Base-by-base conservation (phyloP, 2,797 vertebrate species). In the Macropodus opercularis region DNA sequence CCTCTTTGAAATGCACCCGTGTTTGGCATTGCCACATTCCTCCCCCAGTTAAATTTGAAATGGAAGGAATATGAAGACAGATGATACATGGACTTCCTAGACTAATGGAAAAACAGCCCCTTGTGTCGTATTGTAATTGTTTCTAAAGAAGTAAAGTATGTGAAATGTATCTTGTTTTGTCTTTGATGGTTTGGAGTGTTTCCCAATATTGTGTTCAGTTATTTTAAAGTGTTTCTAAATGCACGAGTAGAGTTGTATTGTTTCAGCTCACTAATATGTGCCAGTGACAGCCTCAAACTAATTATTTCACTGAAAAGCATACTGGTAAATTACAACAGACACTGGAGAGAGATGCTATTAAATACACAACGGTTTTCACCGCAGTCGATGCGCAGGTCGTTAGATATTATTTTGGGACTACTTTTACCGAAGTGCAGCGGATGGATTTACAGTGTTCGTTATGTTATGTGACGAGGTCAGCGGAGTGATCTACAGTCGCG, bases 401-500 rank as follows among this genome's bases (percentile, higher is more conserved):
- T n/a, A n/a, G n/a, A n/a, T n/a, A n/a, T n/a, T 24, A 48, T 9
- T 23, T 21, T 24, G 53, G 89, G 17, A 87, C 89, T 91, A 91
- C 44, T 75, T n/a, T 87, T 49, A 55, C 73, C 50, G 4, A 13
- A 15, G 13, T 6, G 12, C n/a, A 32, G 84, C 81, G 85, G 83
- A 85, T 41, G 74, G 48, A 65, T 69, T 64, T 58, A 51, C 50
- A 36, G 24, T 63, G 50, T 51, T 74, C 38, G 59, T 63, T 53
- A 47, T 52, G 77, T 27, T 3, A 24, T 10, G 2, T 29, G 3
- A 29, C 14, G 2, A 8, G 61, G 40, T 26, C 3, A 65, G 88
- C 90, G 88, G 86, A 91, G 86, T 69, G 84, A 89, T 91, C 79
- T 79, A 5, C 17, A 55, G 46, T 43, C 24, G 72, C 56, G 61